These are phyloP conservation scores for Palaemon carinicauda DNA, from an alignment of 1,140 invertebrate species.

Conservation along the genomic window DNA sequence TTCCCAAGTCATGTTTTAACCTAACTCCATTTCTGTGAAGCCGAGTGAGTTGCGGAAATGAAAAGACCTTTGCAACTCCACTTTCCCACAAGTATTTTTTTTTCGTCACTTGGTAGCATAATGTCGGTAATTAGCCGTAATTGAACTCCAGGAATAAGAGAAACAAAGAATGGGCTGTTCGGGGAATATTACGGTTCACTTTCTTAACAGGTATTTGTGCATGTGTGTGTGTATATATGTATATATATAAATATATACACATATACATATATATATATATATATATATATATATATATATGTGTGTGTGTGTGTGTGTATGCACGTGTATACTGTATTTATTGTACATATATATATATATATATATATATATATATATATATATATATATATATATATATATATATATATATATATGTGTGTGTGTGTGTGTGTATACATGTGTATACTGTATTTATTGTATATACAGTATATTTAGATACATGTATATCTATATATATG, in stretches of 20 bases:
- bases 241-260: no score
- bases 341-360: not conserved
- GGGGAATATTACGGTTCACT: no score
- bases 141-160: no score
- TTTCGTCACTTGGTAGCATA: no score
- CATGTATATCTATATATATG: conserved; percentile 8
- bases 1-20: not conserved
- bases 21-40: not conserved
- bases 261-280: not conserved
- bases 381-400: not conserved
- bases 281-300: conserved; percentile 18
- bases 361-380: not conserved
- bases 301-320: not conserved
- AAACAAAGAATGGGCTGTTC: no score
- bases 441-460: not conserved
- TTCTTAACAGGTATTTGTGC: no score
- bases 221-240: no score
- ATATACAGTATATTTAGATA: not conserved
- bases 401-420: conserved; percentile 9
- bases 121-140: no score
- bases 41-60: not conserved
- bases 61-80: no score
- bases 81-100: no score
- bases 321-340: not conserved
- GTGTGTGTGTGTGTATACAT: conserved; percentile 2